These are phyloP conservation scores for Megamerina dolium DNA, from an alignment of 2,888 invertebrate genomes.

Conservation along the genomic window DNA sequence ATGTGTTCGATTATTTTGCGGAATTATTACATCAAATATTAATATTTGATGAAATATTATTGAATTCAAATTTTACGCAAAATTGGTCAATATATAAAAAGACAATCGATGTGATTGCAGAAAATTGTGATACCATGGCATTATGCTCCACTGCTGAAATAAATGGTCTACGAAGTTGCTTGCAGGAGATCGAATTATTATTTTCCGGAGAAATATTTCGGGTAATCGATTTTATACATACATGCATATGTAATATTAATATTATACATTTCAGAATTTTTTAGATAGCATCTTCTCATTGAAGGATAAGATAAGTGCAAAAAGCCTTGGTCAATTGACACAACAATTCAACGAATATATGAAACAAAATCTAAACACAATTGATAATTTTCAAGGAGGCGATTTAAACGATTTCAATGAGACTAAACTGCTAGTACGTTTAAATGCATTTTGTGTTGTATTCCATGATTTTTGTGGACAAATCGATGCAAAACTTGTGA, in stretches of 20 bases:
- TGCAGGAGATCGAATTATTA: constrained; percentile 54
- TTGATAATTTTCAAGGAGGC: constrained; percentile 50
- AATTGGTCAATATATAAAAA: constrained; percentile 77
- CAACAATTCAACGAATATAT: constrained; percentile 44
- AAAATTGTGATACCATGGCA: constrained; percentile 57
- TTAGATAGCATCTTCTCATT: constrained; percentile 31
- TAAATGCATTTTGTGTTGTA: constrained; percentile 64
- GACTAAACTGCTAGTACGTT: constrained; percentile 57
- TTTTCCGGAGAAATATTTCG: constrained; percentile 63
- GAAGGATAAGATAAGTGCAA: constrained; percentile 30
- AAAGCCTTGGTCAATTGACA: constrained; percentile 28
- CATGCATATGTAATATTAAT: not conserved
- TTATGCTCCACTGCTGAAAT: constrained; percentile 56
- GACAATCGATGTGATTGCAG: constrained; percentile 62
- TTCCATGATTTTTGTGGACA: constrained; percentile 68
- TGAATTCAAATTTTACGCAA: constrained; percentile 41
- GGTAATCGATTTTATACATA: constrained; percentile 29
- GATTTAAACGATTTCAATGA: constrained; percentile 62
- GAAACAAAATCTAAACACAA: constrained; percentile 24
- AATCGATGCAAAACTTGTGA: constrained; percentile 70
- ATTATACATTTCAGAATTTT: constrained; percentile 28
- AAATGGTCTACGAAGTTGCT: constrained; percentile 62
- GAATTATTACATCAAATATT: constrained; percentile 62
- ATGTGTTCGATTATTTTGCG: constrained; percentile 54
- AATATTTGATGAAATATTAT: constrained; percentile 51